Base-by-base conservation (phyloP, 1,140 invertebrate species). In the Aphaenogaster ashmeadi region DNA sequence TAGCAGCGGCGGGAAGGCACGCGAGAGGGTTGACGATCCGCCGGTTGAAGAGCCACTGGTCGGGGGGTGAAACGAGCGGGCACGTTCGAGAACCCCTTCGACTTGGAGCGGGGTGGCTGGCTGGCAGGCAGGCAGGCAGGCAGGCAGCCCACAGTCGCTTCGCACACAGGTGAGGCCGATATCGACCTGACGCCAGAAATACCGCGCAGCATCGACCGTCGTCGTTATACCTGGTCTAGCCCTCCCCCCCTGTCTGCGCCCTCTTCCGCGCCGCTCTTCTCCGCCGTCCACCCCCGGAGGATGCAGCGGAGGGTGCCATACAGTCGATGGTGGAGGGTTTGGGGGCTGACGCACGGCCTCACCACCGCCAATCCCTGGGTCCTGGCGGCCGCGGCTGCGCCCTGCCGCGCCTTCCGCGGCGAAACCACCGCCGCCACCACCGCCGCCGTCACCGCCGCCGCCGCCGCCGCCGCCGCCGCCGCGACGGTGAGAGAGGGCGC, bases 171-270 rank as follows among this genome's bases (percentile, higher is more conserved):
- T 95, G 93, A 91, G 93, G 93, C 91, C 75, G 71, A 89, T 95
- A 95, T 95, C 95, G 95, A 95, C 95, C 95, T 95, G 94, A 92
- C 90, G 94, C 93, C 92, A 95, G 95, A 95, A 95, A 95, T 95
- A 95, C 95, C 94, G 93, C 90, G 95, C 94, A 95, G 92, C 95
- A 95, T 95, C 95, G 95, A 95, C 95, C 95, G 94, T 81, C 74
- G 88, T 81, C 67, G 92, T 92, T 93, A 90, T 94, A 95, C 94
- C 94, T 94, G 94, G 92, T 91, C 90, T 69, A 78, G 52, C 74
- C 27, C 75, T 88, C 89, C 86, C 58, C 81, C 67, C 58, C 81
- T 64, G 47, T 18, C 69, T 60, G 60, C 36, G 7, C 80, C 13
- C 83, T 81, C 36, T 33, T 52, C 36, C 62, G 21, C 50, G 41